A percentile compares a stretch with the other conserved stretches of the same genome.
Conservation (phyloP, 2,888 invertebrate genomes). For the Lissonota sp. region DNA sequence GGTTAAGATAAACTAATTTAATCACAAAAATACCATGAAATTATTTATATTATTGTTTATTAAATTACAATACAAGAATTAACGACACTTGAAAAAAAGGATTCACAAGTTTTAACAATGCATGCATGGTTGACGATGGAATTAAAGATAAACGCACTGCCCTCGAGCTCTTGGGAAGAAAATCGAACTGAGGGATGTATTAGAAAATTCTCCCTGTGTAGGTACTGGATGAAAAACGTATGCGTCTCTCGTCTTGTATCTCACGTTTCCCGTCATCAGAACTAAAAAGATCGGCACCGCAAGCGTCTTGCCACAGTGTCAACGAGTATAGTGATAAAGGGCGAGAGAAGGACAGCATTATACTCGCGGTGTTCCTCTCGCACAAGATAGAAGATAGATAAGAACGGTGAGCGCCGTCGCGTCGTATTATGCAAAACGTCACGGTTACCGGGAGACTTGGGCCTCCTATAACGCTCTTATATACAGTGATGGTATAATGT, state of each 20-base stretch:
- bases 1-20: too few species aligned
- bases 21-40: too few species aligned
- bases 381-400: constrained; percentile 62
- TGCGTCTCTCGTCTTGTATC: background rate
- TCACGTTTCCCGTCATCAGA: constrained; percentile 13
- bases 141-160: too few species aligned
- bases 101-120: too few species aligned
- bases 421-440: constrained; percentile 78
- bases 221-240: too few species aligned
- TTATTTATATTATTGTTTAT: too few species aligned
- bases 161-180: too few species aligned
- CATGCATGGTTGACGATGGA: too few species aligned
- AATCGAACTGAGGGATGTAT: too few species aligned
- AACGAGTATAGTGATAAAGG: constrained; percentile 18
- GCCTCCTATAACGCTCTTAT: constrained; percentile 55
- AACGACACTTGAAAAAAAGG: too few species aligned
- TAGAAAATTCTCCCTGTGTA: too few species aligned
- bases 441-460: constrained; percentile 62
- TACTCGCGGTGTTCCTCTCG: constrained; percentile 48
- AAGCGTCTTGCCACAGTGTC: constrained; percentile 52
- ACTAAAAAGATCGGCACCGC: constrained; percentile 44
- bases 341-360: background rate
- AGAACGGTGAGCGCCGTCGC: constrained; percentile 70
- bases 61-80: too few species aligned
- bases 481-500: constrained; percentile 14